Conservation (phyloP, 2,888 invertebrate species). For the Biston betularia region DNA sequence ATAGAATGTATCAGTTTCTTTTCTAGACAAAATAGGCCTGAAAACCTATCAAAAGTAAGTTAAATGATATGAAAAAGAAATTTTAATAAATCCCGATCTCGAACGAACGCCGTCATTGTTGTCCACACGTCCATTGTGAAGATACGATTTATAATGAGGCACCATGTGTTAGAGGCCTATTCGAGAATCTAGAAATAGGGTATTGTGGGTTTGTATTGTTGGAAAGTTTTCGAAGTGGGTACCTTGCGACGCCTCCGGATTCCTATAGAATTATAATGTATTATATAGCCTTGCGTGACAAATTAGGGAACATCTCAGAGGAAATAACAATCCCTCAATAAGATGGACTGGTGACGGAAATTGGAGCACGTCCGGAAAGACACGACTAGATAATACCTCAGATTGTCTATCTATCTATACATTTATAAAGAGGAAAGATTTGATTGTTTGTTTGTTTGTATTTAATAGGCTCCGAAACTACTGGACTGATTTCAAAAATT, state of each 20-base stretch:
- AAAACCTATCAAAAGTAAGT: slow-evolving; percentile 47
- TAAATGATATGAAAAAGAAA: slow-evolving; percentile 48
- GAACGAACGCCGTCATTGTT: slow-evolving; percentile 69
- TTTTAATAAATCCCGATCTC: slow-evolving; percentile 50
- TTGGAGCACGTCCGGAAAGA: slow-evolving; percentile 7
- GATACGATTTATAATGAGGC: slow-evolving; percentile 64
- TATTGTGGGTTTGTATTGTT: slow-evolving; percentile 27
- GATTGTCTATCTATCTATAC: too few species aligned
- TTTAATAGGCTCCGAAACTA: too few species aligned
- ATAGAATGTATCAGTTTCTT: neutral
- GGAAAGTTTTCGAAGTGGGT: slow-evolving; percentile 14
- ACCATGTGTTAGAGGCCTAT: slow-evolving; percentile 41
- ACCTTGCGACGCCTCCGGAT: neutral
- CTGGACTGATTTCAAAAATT: too few species aligned
- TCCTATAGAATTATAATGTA: neutral
- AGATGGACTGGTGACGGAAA: slow-evolving; percentile 9
- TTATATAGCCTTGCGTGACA: slow-evolving; percentile 4
- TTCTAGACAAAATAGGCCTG: slow-evolving; percentile 8
- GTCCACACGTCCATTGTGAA: slow-evolving; percentile 61
- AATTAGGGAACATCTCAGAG: slow-evolving; percentile 14
- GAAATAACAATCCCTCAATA: slow-evolving; percentile 13
- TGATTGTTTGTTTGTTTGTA: too few species aligned
- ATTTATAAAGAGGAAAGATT: too few species aligned
- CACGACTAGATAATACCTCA: neutral
- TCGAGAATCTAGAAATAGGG: slow-evolving; percentile 26